Base-by-base conservation (phyloP, 1,140 invertebrate genomes). In the Maconellicoccus hirsutus region DNA sequence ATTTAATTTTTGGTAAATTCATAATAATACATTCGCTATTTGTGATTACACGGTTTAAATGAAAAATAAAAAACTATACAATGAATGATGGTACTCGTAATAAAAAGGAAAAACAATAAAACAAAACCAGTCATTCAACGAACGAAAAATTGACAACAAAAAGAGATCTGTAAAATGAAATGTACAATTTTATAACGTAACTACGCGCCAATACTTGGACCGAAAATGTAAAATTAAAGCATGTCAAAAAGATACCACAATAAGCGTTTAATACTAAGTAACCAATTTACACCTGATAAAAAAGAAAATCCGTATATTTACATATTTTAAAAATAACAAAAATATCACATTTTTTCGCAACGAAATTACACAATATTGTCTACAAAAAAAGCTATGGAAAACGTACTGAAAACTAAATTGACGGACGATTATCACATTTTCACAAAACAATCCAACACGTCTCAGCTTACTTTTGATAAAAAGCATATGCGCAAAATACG, bases 331-430 rank as follows among this genome's bases (percentile, higher is more conserved):
- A 66, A 66, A 66, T 23, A 66, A 66, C 21, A 66, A 66, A 66
- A 66, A 66, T 66, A 66, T 66, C 61, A 66, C 61, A 66, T 25
- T 66, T 26, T 19, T 66, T 66, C 61, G 61, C 61, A 66, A 59
- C 21, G 19, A 66, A 66, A 66, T 23, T 66, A 66, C 25, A 66
- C 10, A 66, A 66, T 66, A 66, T 66, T 66, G 61, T 66, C 25
- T 66, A 66, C 6, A 14, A 66, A 66, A 26, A 19, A 59, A 19
- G 21, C 52, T 6, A 6, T 59, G 52, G 52, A 59, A 59, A 59
- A 59, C 4, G 12, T 33, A 33, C 29, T 33, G 29, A 3, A 33
- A 12, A 12, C 29, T 33, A 33, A 33, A 33, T 33, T 33, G 12
- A 33, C 29, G 29, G 3, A 33, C 3, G 29, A 33, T 33, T 33